These are phyloP conservation scores for Brachyptera risi DNA, from an alignment of 2,888 invertebrate species.

Conservation along the genomic window DNA sequence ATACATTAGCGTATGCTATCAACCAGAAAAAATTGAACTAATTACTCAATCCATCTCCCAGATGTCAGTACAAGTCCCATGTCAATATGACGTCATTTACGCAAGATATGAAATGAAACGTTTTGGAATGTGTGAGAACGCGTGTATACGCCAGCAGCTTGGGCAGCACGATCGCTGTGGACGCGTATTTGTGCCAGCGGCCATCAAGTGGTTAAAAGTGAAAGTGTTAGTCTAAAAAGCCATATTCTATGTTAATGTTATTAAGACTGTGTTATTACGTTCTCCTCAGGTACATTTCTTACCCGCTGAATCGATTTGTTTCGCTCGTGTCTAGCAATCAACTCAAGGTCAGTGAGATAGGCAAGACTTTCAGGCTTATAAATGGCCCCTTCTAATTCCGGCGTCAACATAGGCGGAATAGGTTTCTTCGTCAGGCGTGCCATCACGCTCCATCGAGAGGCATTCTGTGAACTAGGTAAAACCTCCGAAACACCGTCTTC, in stretches of 20 bases:
- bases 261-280: not conserved
- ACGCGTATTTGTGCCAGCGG: no score
- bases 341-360: slow-evolving; percentile 48
- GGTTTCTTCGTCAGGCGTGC: slow-evolving; percentile 37
- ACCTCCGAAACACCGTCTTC: not conserved
- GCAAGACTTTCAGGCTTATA: slow-evolving; percentile 51
- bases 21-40: no score
- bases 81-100: no score
- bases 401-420: slow-evolving; percentile 42
- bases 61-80: no score
- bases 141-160: no score
- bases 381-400: slow-evolving; percentile 49
- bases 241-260: not conserved
- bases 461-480: not conserved
- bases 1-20: no score
- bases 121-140: no score
- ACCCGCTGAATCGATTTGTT: slow-evolving; percentile 51
- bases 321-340: slow-evolving; percentile 49
- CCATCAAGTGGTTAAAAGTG: no score
- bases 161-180: no score
- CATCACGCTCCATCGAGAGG: slow-evolving; percentile 26
- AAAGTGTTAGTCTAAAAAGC: not conserved
- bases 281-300: slow-evolving; percentile 39
- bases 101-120: no score
- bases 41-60: no score